Conservation (phyloP, 2,888 invertebrate genomes). For the Tortrix viridana region DNA sequence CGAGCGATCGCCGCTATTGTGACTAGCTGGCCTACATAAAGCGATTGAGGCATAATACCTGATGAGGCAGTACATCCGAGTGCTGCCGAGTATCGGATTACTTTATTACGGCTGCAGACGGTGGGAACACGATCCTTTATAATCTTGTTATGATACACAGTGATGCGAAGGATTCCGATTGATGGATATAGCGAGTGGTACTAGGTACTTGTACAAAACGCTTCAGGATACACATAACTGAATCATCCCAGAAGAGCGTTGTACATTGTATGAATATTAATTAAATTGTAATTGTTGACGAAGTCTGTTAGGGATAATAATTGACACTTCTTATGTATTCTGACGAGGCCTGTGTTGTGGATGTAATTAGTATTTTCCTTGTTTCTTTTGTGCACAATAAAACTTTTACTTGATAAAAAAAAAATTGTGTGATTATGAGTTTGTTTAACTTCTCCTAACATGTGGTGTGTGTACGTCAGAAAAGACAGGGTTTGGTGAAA, state of each 20-base stretch:
- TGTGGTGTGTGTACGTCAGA: too few relatives aligned
- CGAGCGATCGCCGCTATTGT: conserved; percentile 20
- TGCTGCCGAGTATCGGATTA: conserved; percentile 19
- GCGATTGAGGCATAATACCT: conserved; percentile 28
- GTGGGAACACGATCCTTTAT: conserved; percentile 24
- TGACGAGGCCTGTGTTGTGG: too few relatives aligned
- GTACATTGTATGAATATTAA: too few relatives aligned
- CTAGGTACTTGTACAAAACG: not conserved
- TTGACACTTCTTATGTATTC: too few relatives aligned
- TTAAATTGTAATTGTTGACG: too few relatives aligned
- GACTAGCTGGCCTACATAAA: conserved; percentile 29
- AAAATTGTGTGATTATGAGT: too few relatives aligned
- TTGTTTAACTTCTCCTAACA: too few relatives aligned
- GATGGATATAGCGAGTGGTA: conserved; percentile 10
- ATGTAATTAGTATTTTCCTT: too few relatives aligned
- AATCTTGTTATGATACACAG: conserved; percentile 27
- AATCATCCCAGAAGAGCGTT: not conserved
- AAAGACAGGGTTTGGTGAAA: too few relatives aligned
- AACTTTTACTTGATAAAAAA: too few relatives aligned
- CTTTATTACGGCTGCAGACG: conserved; percentile 21
- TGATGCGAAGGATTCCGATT: conserved; percentile 8
- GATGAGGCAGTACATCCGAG: conserved; percentile 28
- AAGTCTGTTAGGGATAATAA: too few relatives aligned
- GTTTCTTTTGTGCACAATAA: too few relatives aligned
- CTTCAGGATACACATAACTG: not conserved